A percentile compares a stretch with the other conserved stretches of the same genome.
phyloP scores from a whole-genome alignment of 2,113 vertebrate genomes.

The Capricornis sumatraensis region DNA sequence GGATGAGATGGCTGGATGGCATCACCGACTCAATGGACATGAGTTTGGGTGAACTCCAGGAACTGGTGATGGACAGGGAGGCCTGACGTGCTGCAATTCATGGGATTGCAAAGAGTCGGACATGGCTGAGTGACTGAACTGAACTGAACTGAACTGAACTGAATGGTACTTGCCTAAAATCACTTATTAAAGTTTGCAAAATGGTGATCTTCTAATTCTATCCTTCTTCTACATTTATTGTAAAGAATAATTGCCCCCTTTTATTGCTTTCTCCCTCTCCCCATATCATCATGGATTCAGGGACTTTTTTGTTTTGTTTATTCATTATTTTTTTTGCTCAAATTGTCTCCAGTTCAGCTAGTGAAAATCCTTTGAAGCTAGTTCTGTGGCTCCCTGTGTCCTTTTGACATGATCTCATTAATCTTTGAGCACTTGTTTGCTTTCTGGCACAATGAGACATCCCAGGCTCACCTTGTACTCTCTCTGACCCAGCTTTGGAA shows the following conservation, averaged over 20 bases:
- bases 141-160: neutral
- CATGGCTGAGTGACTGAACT: neutral
- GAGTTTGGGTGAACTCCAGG: accelerated
- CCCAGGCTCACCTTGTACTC: conserved; percentile 31
- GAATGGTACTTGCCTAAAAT: neutral
- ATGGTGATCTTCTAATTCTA: neutral
- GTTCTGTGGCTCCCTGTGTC: neutral
- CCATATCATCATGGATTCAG: neutral
- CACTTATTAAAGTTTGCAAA: neutral
- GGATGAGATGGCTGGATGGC: neutral
- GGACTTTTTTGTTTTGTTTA: neutral
- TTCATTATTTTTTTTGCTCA: neutral
- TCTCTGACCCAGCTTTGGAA: neutral
- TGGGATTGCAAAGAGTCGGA: neutral
- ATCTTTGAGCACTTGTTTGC: conserved; percentile 14
- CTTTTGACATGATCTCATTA: conserved; percentile 15
- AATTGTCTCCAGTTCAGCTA: neutral
- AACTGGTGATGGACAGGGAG: neutral
- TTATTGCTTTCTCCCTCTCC: neutral
- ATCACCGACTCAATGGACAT: accelerated
- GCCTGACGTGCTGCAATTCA: neutral
- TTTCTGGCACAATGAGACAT: neutral
- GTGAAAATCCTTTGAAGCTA: neutral
- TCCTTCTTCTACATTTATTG: neutral
- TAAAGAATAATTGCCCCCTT: neutral